phyloP scores from a whole-genome alignment of 2,113 vertebrate genomes.

The Forbesichthys agassizii region DNA sequence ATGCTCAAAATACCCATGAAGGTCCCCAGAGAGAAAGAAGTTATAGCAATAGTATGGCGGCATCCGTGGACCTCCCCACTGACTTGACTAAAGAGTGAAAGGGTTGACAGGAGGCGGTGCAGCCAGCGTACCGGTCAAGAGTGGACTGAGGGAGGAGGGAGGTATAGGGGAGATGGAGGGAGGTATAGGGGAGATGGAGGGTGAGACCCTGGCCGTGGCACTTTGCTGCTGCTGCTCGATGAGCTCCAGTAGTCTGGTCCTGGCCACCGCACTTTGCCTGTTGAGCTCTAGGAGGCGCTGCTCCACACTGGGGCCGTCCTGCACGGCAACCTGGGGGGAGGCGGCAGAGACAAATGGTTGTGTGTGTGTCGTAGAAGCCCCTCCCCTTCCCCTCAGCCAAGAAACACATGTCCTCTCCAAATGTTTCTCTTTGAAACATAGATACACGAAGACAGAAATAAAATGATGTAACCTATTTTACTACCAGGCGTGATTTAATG shows the following conservation, averaged over 20 bases:
- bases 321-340: slow-evolving; percentile 24
- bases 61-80: background rate
- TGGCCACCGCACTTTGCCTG: slow-evolving; percentile 85
- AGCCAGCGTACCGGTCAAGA: slow-evolving; percentile 37
- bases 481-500: no score
- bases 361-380: no score
- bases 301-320: slow-evolving; percentile 68
- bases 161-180: slow-evolving; percentile 71
- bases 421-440: no score
- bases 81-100: no score
- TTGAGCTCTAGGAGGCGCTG: slow-evolving; percentile 89
- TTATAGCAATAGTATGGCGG: background rate
- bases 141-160: slow-evolving; percentile 61
- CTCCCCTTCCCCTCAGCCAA: no score
- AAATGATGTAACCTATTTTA: no score
- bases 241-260: slow-evolving; percentile 83
- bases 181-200: slow-evolving; percentile 69
- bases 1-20: no score
- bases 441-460: no score
- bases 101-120: background rate
- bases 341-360: background rate
- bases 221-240: slow-evolving; percentile 86
- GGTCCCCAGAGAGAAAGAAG: no score
- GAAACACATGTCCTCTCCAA: no score
- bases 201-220: slow-evolving; percentile 56